Percentiles rank a stretch among this genome's conserved stretches.
These are phyloP conservation scores for Scytalopus superciliaris DNA, from an alignment of 2,113 vertebrate species.

Conservation along the genomic window DNA sequence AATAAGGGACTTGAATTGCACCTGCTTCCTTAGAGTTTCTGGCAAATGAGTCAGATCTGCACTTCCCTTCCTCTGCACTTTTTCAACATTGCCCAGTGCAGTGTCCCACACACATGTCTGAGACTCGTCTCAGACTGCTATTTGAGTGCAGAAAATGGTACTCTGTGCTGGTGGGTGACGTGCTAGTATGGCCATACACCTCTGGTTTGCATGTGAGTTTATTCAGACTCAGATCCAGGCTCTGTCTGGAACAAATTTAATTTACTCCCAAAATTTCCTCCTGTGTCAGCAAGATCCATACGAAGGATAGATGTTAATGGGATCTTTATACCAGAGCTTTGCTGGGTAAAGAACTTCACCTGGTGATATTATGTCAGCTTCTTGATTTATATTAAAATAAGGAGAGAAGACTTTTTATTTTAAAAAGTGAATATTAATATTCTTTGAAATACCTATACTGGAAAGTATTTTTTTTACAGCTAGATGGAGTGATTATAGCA, in stretches of 20 bases:
- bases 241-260: neutral
- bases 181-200: neutral
- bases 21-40: neutral
- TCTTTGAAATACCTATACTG: conserved; percentile 6
- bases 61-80: neutral
- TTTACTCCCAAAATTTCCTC: neutral
- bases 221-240: neutral
- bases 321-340: neutral
- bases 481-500: conserved; percentile 45
- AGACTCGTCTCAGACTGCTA: neutral
- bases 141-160: neutral
- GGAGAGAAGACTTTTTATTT: neutral
- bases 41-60: neutral
- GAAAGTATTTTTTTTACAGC: conserved; percentile 7
- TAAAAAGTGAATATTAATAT: conserved; percentile 13
- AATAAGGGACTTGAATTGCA: neutral
- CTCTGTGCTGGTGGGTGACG: neutral
- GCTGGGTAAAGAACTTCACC: neutral
- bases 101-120: too few species aligned
- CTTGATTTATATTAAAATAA: neutral
- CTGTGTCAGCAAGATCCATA: neutral
- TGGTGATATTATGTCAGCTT: neutral
- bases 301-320: neutral
- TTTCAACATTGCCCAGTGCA: neutral
- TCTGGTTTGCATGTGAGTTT: neutral